Evolutionary conservation across 1,140 invertebrate species (phyloP), one percentile per base, ranked within the genome.

Genomic region (Diorhabda sublineata): DNA sequence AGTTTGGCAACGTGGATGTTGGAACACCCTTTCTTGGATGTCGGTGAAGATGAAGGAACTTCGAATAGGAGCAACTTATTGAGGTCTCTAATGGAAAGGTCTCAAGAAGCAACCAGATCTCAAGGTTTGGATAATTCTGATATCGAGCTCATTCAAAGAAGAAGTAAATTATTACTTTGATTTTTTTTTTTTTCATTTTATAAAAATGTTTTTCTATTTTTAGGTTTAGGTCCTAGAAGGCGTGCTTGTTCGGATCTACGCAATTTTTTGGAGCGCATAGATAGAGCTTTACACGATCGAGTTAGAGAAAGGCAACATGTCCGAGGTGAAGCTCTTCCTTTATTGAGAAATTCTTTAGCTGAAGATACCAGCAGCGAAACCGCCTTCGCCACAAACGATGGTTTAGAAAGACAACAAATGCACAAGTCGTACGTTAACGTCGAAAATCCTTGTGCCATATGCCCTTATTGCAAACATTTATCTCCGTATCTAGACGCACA

Each of bases 1-100:
- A 83, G 83, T 71, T 77, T 90, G 45, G 88, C 87, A n/a, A 87
- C 84, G 2, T 90, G 88, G 88, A 89, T 89, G 87, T 77, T 89
- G 42, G 87, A 89, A 73, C 85, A 89, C 78, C 87, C 87, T 0
- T 81, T 79, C 45, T 81, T 85, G 65, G 83, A 82, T 42, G 52
- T 71, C 4, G 71, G 71, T 42, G 72, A 71, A 58, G 75, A 75
- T 41, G 43, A 58, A 42, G 62, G 47, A 47, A 41, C 42, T 43
- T 56, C 67, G n/a, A 41, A 26, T 60, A 57, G 58, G 45, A 9
- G 9, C 7, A 56, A 68, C 45, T 45, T 64, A 42, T 8, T 69
- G 4, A 65, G 5, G n/a, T 5, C 45, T 58, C 43, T 70, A 5
- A n/a, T n/a, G 11, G 56, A 58, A 42, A 69, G 65, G 58, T 69